These are phyloP conservation scores for Apogon talboti DNA, from an alignment of 2,797 vertebrate genomes.

Conservation along the genomic window DNA sequence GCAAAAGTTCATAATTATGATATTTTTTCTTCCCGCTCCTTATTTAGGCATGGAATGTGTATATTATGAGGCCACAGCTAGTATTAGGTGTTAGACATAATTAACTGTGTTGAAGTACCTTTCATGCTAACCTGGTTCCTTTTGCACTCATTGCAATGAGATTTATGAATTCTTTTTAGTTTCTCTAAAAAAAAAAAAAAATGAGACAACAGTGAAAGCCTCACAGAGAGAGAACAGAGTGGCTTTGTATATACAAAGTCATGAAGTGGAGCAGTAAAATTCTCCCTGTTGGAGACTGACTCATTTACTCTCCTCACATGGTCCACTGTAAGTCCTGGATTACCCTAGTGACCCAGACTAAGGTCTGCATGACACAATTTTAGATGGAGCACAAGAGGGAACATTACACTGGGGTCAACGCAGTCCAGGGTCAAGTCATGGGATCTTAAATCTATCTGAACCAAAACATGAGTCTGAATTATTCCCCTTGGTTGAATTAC, in stretches of 20 bases:
- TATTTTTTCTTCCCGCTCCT: no score
- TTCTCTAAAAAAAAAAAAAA: neutral
- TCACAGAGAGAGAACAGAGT: neutral
- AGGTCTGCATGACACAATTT: slow-evolving; percentile 27
- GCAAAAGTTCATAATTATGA: no score
- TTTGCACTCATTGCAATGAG: no score
- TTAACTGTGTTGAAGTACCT: no score
- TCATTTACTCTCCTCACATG: slow-evolving; percentile 42
- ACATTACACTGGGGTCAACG: neutral
- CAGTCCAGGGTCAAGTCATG: slow-evolving; percentile 13
- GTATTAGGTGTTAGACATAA: no score
- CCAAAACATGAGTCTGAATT: slow-evolving; percentile 25
- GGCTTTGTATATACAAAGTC: neutral
- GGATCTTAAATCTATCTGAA: slow-evolving; percentile 8
- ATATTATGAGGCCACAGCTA: no score
- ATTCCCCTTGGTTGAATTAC: slow-evolving; percentile 1
- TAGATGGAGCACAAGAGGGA: neutral
- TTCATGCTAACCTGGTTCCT: no score
- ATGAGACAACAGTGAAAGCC: neutral
- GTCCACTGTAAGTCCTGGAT: slow-evolving; percentile 45
- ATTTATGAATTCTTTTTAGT: neutral
- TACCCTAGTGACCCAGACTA: slow-evolving; percentile 48
- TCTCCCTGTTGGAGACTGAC: slow-evolving; percentile 1
- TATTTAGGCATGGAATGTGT: no score
- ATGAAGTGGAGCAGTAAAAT: neutral